Percentiles rank a stretch among this genome's conserved stretches.
Evolutionary conservation across 2,888 invertebrate species (phyloP).

Genomic region (Rotaria socialis): DNA sequence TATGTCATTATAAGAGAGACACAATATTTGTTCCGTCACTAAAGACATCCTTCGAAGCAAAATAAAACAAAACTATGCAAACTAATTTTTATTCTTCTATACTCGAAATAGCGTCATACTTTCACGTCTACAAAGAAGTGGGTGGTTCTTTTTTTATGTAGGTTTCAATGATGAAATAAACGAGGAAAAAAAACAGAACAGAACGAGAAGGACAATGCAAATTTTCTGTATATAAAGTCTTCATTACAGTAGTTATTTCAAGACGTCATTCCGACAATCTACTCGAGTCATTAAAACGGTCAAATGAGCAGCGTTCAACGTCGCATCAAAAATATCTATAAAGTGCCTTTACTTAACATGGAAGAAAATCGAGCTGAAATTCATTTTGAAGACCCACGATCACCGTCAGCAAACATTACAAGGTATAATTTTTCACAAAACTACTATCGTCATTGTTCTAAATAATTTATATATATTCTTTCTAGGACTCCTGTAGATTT

Average conservation of each 20-base stretch:
- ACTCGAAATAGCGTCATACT: neutral
- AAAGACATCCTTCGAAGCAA: neutral
- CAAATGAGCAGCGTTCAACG: neutral
- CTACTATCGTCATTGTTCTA: neutral
- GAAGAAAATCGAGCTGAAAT: neutral
- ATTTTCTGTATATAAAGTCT: neutral
- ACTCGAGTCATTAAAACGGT: neutral
- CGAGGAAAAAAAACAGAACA: neutral
- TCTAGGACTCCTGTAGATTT: neutral
- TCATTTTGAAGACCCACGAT: neutral
- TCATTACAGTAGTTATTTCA: neutral
- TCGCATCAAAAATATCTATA: neutral
- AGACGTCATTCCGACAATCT: neutral
- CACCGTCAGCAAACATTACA: neutral
- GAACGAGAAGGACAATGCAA: neutral
- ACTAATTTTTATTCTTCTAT: neutral
- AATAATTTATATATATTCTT: neutral
- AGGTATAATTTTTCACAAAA: neutral
- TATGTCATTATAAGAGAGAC: neutral
- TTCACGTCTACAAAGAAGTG: neutral
- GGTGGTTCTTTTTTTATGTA: neutral
- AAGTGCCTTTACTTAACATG: neutral
- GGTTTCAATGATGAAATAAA: neutral
- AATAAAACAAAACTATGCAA: neutral
- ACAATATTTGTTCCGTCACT: neutral